These are phyloP conservation scores for Takifugu bimaculatus DNA, from an alignment of 2,113 vertebrate genomes.

Conservation along the genomic window DNA sequence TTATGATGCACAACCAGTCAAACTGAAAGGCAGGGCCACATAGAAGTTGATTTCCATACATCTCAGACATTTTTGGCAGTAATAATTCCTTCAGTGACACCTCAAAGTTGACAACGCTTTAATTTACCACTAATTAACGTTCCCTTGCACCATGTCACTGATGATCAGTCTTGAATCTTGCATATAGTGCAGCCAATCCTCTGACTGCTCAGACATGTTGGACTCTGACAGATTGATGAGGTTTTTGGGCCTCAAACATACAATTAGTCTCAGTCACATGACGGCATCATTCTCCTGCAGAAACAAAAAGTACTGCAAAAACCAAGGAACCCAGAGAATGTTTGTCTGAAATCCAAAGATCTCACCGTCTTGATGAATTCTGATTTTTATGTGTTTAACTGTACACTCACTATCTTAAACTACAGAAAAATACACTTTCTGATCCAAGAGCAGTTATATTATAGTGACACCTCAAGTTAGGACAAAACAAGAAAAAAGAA, in stretches of 20 bases:
- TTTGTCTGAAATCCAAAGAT: neutral
- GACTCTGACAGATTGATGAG: slow-evolving; percentile 27
- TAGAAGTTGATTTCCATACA: neutral
- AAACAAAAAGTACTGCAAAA: neutral
- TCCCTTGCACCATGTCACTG: too few species aligned
- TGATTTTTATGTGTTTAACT: neutral
- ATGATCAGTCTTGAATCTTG: slow-evolving; percentile 2
- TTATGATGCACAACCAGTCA: neutral
- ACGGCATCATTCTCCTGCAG: neutral
- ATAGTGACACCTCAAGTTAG: too few species aligned
- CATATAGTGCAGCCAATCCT: slow-evolving; percentile 7
- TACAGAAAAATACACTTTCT: neutral
- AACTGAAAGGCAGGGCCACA: neutral
- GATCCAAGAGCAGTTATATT: too few species aligned
- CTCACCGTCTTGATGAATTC: neutral
- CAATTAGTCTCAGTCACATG: slow-evolving; percentile 26
- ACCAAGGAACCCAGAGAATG: neutral
- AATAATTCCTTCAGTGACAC: neutral
- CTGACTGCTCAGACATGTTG: slow-evolving; percentile 9
- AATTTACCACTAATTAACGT: too few species aligned
- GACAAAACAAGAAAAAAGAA: too few species aligned
- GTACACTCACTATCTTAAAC: neutral
- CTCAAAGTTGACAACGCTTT: neutral
- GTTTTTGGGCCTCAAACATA: slow-evolving; percentile 18
- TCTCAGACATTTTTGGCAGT: neutral